Evolutionary conservation across 2,797 vertebrate species (phyloP).

Genomic region (Pempheris klunzingeri): DNA sequence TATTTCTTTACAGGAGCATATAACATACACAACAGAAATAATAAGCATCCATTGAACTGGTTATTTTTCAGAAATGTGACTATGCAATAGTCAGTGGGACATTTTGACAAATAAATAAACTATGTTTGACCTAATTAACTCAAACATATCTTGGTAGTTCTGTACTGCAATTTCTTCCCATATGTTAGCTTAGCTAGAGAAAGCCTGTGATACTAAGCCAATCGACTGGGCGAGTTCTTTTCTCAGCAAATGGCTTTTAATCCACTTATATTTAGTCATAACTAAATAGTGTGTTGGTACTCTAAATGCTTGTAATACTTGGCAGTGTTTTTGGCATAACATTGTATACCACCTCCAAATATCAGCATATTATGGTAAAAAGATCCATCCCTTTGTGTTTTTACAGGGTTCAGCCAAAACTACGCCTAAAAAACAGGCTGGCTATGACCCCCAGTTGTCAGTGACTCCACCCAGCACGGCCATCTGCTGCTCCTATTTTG

Average conservation of each 20-base stretch:
- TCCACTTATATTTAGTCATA: no score
- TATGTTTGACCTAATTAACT: no score
- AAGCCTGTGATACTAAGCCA: background rate
- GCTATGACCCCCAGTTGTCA: conserved; percentile 6
- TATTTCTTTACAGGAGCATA: no score
- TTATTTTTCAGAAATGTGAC: no score
- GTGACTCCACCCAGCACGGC: conserved; percentile 52
- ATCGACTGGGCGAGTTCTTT: background rate
- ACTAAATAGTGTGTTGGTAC: background rate
- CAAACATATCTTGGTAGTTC: no score
- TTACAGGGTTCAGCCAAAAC: background rate
- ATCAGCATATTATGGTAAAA: background rate
- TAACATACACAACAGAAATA: no score
- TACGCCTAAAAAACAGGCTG: background rate
- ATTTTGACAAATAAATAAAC: no score
- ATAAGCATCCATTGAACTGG: no score
- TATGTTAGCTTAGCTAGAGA: no score
- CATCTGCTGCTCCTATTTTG: conserved; percentile 61
- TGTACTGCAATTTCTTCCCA: no score
- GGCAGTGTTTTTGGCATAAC: background rate
- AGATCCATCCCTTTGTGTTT: background rate
- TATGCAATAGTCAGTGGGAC: no score
- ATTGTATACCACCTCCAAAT: background rate
- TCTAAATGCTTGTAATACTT: background rate
- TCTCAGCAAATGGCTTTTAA: no score